Conservation (phyloP, 1,140 invertebrate genomes). For the Orussus abietinus region DNA sequence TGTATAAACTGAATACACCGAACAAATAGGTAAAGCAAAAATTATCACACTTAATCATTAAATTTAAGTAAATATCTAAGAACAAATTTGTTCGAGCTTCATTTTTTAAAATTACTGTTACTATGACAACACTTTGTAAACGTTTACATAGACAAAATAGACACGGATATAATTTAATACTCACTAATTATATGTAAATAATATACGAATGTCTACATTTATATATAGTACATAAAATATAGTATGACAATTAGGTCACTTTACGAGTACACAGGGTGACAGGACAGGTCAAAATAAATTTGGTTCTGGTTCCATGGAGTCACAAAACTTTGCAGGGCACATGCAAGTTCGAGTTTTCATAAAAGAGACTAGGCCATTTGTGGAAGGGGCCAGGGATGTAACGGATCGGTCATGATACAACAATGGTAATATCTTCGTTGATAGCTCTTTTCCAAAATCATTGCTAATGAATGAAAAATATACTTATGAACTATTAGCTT, state of each 20-base stretch:
- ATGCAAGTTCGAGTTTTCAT: conserved; percentile 61
- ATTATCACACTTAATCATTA: too few relatives aligned
- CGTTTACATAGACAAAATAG: conserved; percentile 9
- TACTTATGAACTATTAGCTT: conserved; percentile 46
- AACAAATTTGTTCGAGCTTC: too few relatives aligned
- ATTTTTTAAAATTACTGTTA: too few relatives aligned
- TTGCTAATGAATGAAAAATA: conserved; percentile 9
- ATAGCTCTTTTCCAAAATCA: conserved; percentile 11
- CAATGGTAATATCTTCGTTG: conserved; percentile 7
- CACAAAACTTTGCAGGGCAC: not conserved
- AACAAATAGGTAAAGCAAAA: too few relatives aligned
- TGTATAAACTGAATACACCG: too few relatives aligned
- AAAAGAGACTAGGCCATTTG: conserved; percentile 94
- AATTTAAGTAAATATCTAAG: too few relatives aligned
- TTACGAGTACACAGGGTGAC: too few relatives aligned
- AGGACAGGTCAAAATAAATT: not conserved
- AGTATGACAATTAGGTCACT: too few relatives aligned
- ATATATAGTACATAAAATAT: too few relatives aligned
- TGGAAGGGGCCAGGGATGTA: conserved; percentile 82
- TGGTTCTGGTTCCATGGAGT: conserved; percentile 1
- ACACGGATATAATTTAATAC: not conserved
- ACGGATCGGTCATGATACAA: conserved; percentile 53
- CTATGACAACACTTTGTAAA: too few relatives aligned
- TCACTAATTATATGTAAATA: conserved; percentile 5
- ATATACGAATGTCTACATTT: too few relatives aligned